phyloP scores from a whole-genome alignment of 2,888 invertebrate genomes.

The Megastigmus dorsalis region DNA sequence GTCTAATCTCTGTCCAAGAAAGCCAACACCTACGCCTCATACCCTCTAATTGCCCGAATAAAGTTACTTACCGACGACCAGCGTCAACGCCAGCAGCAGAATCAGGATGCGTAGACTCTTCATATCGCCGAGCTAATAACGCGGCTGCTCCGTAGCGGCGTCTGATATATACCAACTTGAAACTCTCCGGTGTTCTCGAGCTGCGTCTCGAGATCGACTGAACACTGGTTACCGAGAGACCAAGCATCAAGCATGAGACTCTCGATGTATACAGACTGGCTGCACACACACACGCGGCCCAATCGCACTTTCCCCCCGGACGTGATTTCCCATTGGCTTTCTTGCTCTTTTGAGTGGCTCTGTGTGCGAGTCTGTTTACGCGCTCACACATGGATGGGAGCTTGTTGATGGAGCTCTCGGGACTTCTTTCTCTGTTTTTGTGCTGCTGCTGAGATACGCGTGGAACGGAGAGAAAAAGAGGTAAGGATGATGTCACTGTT shows the following conservation, averaged over 20 bases:
- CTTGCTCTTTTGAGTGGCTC: neutral
- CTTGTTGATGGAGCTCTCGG: too few species aligned
- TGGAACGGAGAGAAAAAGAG: neutral
- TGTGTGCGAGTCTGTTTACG: neutral
- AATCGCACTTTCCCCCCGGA: slow-evolving; percentile 61
- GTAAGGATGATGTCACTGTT: slow-evolving; percentile 56
- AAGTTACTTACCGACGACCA: slow-evolving; percentile 65
- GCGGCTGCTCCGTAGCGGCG: neutral
- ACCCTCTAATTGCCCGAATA: too few species aligned
- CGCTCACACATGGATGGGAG: too few species aligned
- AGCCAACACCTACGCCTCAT: too few species aligned
- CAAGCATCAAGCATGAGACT: too few species aligned
- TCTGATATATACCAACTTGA: neutral
- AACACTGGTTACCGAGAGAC: slow-evolving; percentile 8
- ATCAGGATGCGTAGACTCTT: slow-evolving; percentile 54
- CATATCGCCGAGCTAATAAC: slow-evolving; percentile 1
- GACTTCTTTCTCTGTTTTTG: too few species aligned
- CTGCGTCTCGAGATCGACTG: slow-evolving; percentile 59
- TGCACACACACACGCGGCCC: slow-evolving; percentile 24
- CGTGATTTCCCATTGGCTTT: slow-evolving; percentile 54
- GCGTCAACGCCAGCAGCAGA: slow-evolving; percentile 57
- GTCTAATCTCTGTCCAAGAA: too few species aligned
- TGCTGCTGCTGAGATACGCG: too few species aligned
- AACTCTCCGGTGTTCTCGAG: slow-evolving; percentile 25
- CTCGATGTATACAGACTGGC: neutral